Evolutionary conservation across 2,888 invertebrate genomes (phyloP).

Genomic region (Leptogaster cylindrica): DNA sequence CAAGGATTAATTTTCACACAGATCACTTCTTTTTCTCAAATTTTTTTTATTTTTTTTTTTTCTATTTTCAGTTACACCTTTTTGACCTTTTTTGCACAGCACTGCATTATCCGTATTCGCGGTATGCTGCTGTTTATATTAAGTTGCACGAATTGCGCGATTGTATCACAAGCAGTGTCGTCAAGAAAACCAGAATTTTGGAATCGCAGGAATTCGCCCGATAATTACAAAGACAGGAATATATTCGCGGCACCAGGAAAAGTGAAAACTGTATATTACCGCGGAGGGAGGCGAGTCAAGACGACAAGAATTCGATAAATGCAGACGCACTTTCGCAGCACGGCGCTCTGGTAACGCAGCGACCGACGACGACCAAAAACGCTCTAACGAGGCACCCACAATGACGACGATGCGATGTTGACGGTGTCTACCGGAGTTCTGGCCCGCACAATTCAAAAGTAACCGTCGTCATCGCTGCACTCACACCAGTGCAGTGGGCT

Average conservation of each 20-base stretch:
- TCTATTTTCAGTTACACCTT: too few relatives aligned
- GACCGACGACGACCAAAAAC: constrained; percentile 25
- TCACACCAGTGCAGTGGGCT: neutral
- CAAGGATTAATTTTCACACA: neutral
- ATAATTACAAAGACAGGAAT: too few relatives aligned
- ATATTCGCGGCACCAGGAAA: neutral
- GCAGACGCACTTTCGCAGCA: constrained; percentile 33
- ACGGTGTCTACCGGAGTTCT: neutral
- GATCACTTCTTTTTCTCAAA: neutral
- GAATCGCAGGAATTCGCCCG: too few relatives aligned
- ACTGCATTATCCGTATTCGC: too few relatives aligned
- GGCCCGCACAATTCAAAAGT: constrained; percentile 13
- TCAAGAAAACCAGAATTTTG: too few relatives aligned
- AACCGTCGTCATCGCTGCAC: constrained; percentile 21
- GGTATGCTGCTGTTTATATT: too few relatives aligned
- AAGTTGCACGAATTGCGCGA: too few relatives aligned
- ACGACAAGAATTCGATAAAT: too few relatives aligned
- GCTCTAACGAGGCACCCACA: constrained; percentile 21
- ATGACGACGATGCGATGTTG: neutral
- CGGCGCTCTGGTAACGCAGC: constrained; percentile 17
- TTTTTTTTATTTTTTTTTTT: neutral
- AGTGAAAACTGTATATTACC: neutral
- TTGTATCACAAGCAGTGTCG: too few relatives aligned
- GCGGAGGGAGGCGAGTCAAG: constrained; percentile 3
- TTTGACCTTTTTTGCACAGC: too few relatives aligned